Conservation (phyloP, 2,888 invertebrate genomes). For the Melolontha melolontha region DNA sequence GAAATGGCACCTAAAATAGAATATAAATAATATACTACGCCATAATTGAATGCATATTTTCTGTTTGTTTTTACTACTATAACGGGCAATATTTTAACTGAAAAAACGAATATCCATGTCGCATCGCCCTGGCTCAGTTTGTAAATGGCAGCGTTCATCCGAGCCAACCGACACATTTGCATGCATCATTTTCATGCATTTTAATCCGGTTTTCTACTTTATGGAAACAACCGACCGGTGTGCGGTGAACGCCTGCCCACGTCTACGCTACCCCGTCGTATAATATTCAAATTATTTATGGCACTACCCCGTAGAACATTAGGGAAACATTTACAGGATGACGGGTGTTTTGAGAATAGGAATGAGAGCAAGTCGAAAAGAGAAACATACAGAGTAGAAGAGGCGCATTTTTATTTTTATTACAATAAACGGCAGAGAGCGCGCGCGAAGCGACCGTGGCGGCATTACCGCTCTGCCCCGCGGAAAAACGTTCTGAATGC, state of each 20-base stretch:
- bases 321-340: conserved; percentile 58
- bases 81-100: no score
- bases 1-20: no score
- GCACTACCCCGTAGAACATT: conserved; percentile 57
- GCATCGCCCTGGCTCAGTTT: not conserved
- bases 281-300: conserved; percentile 58
- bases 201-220: conserved; percentile 34
- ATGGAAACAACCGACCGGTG: conserved; percentile 49
- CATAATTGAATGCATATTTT: no score
- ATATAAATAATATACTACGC: no score
- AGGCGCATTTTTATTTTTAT: conserved; percentile 55
- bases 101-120: conserved; percentile 1
- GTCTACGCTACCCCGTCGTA: not conserved
- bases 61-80: no score
- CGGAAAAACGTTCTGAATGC: conserved; percentile 56
- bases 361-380: no score
- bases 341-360: conserved; percentile 46
- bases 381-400: conserved; percentile 6
- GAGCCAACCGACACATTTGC: conserved; percentile 20
- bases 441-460: conserved; percentile 53
- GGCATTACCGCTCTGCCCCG: not conserved
- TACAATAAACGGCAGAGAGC: conserved; percentile 57
- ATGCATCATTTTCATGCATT: conserved; percentile 38
- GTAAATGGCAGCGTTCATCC: conserved; percentile 20
- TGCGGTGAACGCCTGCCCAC: not conserved